Conservation (phyloP, 2,113 vertebrate genomes). For the Dicerorhinus sumatrensis region DNA sequence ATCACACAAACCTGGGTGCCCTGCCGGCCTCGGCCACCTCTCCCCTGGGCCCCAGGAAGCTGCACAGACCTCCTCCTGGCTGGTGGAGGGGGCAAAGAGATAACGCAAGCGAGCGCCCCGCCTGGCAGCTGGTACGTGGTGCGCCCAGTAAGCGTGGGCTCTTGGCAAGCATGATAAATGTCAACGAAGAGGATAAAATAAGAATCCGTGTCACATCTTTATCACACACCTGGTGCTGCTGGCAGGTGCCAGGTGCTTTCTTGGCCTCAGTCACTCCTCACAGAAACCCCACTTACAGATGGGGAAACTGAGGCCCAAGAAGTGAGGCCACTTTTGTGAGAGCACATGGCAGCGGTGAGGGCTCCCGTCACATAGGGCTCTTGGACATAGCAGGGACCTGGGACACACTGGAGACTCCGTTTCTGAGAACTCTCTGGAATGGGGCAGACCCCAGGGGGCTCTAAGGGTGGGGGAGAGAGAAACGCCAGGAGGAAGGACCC, state of each 20-base stretch:
- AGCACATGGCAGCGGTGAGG: background rate
- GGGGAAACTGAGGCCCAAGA: background rate
- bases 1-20: background rate
- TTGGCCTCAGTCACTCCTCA: background rate
- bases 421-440: background rate
- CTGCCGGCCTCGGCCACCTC: background rate
- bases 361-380: background rate
- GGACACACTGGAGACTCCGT: background rate
- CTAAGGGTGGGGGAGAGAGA: background rate
- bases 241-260: background rate
- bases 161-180: background rate
- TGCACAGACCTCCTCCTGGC: background rate
- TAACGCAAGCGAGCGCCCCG: background rate
- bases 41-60: background rate
- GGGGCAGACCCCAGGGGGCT: background rate
- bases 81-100: background rate
- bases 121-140: accelerated
- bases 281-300: background rate
- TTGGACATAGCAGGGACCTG: background rate
- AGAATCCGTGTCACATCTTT: background rate
- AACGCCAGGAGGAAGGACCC: background rate
- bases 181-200: background rate
- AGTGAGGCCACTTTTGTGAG: background rate
- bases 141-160: background rate
- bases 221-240: background rate